A percentile compares a stretch with the other conserved stretches of the same genome.
Conservation (phyloP, 2,888 invertebrate genomes). For the Caenorhabditis panamensis region DNA sequence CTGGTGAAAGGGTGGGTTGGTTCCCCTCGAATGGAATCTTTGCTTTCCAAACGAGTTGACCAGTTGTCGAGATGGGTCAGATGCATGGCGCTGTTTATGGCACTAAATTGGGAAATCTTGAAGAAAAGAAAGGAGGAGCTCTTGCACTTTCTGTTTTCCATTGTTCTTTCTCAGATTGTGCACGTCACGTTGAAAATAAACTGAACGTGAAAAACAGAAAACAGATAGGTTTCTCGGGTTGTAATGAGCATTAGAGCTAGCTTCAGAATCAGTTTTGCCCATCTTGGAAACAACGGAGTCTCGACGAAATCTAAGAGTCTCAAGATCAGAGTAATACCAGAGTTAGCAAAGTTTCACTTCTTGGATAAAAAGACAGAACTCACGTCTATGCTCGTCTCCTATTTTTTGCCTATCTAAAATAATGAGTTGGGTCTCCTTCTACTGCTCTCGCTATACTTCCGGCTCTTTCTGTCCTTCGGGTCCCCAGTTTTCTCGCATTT, state of each 20-base stretch:
- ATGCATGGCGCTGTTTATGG: neutral
- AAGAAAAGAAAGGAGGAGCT: neutral
- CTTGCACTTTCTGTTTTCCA: slow-evolving; percentile 16
- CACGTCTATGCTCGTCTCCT: neutral
- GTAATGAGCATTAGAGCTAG: neutral
- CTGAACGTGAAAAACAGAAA: slow-evolving; percentile 1
- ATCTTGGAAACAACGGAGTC: too few relatives aligned
- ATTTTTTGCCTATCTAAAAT: slow-evolving; percentile 23
- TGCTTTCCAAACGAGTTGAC: neutral
- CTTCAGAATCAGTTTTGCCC: too few relatives aligned
- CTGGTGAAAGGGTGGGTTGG: neutral
- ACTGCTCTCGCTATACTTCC: slow-evolving; percentile 45
- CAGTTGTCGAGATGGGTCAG: neutral
- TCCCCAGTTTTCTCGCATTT: slow-evolving; percentile 25
- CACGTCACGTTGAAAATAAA: slow-evolving; percentile 1
- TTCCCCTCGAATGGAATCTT: neutral
- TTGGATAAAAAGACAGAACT: too few relatives aligned
- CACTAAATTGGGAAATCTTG: slow-evolving; percentile 12
- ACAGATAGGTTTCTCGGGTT: neutral
- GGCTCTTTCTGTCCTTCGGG: slow-evolving; percentile 33
- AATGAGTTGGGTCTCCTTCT: slow-evolving; percentile 41
- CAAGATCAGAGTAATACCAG: neutral
- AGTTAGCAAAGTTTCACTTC: too few relatives aligned
- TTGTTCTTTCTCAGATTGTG: neutral
- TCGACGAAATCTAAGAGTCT: too few relatives aligned